Evolutionary conservation across 1,140 invertebrate genomes (phyloP).

Genomic region (Epicauta chinensis): DNA sequence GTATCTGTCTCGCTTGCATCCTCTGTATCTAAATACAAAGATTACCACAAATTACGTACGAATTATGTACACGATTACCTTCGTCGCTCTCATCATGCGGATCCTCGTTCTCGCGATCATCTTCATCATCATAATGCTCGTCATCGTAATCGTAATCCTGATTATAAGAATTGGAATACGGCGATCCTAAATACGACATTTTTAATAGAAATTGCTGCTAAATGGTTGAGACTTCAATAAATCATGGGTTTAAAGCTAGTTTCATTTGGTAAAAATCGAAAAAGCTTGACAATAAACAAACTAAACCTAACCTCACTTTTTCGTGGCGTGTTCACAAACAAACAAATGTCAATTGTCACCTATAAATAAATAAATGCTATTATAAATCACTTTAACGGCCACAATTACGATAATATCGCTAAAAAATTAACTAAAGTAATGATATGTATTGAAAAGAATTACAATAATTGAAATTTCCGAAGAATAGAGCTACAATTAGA

Average conservation of each 20-base stretch:
- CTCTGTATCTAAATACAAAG: conserved; percentile 63
- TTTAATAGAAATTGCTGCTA: no score
- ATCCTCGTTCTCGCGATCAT: conserved; percentile 29
- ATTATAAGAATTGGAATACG: conserved; percentile 29
- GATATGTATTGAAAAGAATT: no score
- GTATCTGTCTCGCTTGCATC: conserved; percentile 85
- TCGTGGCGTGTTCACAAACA: no score
- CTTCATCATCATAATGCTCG: conserved; percentile 26
- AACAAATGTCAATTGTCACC: no score
- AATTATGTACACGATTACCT: conserved; percentile 14
- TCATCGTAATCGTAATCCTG: conserved; percentile 36
- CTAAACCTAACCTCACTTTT: not conserved
- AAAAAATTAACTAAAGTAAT: no score
- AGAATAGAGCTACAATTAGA: no score
- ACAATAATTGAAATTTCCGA: no score
- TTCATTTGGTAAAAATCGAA: not conserved
- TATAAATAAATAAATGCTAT: no score
- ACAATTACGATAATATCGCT: no score
- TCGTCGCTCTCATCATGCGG: conserved; percentile 31
- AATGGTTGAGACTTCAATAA: conserved; percentile 3
- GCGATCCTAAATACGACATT: conserved; percentile 32
- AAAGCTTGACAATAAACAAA: not conserved
- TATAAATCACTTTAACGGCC: no score
- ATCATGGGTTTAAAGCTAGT: not conserved
- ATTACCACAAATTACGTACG: not conserved